Base-by-base conservation (phyloP, 2,797 vertebrate species). In the Pipistrellus pygmaeus region DNA sequence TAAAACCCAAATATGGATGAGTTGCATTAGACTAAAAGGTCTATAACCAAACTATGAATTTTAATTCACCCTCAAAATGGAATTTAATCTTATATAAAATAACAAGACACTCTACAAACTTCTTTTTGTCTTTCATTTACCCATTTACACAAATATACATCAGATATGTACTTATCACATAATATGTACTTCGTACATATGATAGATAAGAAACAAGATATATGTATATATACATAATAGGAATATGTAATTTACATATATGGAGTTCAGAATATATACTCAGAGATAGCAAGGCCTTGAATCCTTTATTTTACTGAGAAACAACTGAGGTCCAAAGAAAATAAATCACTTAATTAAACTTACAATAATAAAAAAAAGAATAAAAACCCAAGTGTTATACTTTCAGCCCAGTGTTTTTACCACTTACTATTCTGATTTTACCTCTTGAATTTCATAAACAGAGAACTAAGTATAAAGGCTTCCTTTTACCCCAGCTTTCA, bases 41-140 rank as follows among this genome's bases (percentile, higher is more conserved):
- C 20, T 88, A 94, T 88, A 75, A 87, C 27, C 87, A 93, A 95
- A 68, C 44, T 72, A 62, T 62, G 30, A 66, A 71, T 91, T 92
- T 94, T 88, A 83, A 48, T 95, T 86, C 44, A 84, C 6, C 23
- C 53, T 88, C 83, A 46, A 84, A 91, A 78, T 89, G 23, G 17
- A 84, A 93, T 81, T 64, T 91, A 90, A 73, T 86, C 51, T 88
- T 71, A 69, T 88, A 75, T 60, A 82, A 93, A 88, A 66, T 5
- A 83, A 90, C 57, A 93, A 55, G 18, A 87, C 13, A 62, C 12
- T 15, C 12, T 89, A 84, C 23, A 88, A 90, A 83, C 21, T 72
- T 41, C n/a, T 88, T 95, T 88, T 72, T n/a, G 93, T 83, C 46
- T 95, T 94, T 64, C 35, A 85, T 57, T 95, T 85, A 86, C 20